Percentiles rank a stretch among this genome's conserved stretches.
Evolutionary conservation across 92 coral and sea anemone species (phyloP).

Genomic region (Plumapathes pennacea): DNA sequence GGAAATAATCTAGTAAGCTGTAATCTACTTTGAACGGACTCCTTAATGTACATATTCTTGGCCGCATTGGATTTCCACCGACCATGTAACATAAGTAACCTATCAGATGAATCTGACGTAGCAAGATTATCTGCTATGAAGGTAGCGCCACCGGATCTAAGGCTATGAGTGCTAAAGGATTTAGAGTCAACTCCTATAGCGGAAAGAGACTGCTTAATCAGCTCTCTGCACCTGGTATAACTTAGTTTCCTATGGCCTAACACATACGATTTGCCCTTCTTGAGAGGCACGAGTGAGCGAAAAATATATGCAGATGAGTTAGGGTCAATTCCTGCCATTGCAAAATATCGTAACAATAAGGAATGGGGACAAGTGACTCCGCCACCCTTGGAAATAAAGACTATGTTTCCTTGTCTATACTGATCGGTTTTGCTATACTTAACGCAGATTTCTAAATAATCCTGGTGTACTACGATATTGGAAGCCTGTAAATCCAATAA

Average conservation of each 20-base stretch:
- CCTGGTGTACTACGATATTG: conserved; percentile 16
- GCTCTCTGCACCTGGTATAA: conserved; percentile 38
- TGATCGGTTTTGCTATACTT: conserved; percentile 35
- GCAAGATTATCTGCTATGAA: conserved; percentile 7
- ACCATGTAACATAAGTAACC: conserved; percentile 34
- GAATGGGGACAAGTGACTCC: conserved; percentile 32
- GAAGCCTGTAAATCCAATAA: conserved; percentile 24
- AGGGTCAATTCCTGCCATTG: conserved; percentile 12
- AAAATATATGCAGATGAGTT: conserved; percentile 9
- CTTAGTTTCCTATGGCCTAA: conserved; percentile 11
- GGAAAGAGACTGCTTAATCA: conserved; percentile 34
- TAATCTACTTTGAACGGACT: too few species aligned
- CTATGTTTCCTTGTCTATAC: conserved; percentile 37
- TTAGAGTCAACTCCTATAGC: conserved; percentile 19
- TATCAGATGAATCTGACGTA: conserved; percentile 5
- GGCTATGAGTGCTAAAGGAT: conserved; percentile 28
- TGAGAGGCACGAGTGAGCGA: conserved; percentile 7
- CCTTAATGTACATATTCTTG: conserved; percentile 34
- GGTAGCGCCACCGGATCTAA: conserved; percentile 47
- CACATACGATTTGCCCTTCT: conserved; percentile 9
- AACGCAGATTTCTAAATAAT: conserved; percentile 26
- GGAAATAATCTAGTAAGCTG: too few species aligned
- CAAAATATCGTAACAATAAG: conserved; percentile 20
- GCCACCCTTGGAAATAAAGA: conserved; percentile 38
- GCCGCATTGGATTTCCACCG: conserved; percentile 36